Evolutionary conservation across 1,140 invertebrate genomes (phyloP).

Genomic region (Portunus trituberculatus): DNA sequence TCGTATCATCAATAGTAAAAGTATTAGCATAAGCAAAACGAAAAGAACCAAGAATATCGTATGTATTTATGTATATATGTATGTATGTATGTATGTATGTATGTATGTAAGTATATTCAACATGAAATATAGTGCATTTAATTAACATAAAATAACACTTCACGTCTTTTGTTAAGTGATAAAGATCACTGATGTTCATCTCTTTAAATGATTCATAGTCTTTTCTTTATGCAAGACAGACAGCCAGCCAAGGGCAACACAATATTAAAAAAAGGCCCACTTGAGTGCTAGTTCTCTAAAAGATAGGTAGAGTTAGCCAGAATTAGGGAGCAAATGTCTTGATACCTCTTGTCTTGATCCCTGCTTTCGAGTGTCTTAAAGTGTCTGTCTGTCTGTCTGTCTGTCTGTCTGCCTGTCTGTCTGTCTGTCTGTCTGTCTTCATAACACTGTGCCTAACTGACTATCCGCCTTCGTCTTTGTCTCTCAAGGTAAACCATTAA

Average conservation of each 20-base stretch:
- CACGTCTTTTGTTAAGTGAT: neutral
- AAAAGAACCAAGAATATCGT: neutral
- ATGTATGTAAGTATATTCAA: neutral
- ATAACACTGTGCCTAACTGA: neutral
- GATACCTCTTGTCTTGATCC: too few species aligned
- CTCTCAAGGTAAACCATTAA: too few species aligned
- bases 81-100: slow-evolving; percentile 10
- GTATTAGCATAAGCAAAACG: neutral
- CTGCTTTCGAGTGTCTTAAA: neutral
- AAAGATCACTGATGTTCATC: neutral
- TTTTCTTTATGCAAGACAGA: too few species aligned
- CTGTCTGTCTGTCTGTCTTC: neutral
- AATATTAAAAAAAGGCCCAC: too few species aligned
- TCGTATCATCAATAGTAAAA: neutral
- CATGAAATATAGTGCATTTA: neutral
- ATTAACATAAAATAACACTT: neutral
- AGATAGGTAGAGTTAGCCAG: neutral
- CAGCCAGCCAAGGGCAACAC: too few species aligned
- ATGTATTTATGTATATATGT: neutral
- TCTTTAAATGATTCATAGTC: neutral
- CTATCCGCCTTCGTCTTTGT: neutral
- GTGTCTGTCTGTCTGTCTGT: neutral
- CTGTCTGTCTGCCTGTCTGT: neutral
- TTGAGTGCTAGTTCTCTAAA: too few species aligned
- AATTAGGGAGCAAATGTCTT: neutral